Percentiles rank a stretch among this genome's conserved stretches.
Conservation (phyloP, 2,797 vertebrate species). For the Petrocephalus sullivani region DNA sequence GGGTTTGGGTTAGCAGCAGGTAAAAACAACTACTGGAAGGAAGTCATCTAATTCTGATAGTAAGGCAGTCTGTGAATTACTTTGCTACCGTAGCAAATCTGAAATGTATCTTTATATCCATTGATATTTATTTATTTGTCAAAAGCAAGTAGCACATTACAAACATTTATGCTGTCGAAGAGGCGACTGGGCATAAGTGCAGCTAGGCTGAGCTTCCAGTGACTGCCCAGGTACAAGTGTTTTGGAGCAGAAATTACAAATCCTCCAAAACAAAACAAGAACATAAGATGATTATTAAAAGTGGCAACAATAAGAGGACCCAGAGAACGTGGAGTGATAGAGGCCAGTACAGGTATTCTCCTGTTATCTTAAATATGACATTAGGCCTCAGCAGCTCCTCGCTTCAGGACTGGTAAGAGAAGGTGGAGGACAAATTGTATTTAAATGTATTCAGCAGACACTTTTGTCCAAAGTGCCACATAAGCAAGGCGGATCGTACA, state of each 20-base stretch:
- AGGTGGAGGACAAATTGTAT: background rate
- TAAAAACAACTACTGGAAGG: background rate
- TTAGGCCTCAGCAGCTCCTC: background rate
- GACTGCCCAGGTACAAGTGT: background rate
- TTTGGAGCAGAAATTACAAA: background rate
- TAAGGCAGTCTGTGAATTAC: background rate
- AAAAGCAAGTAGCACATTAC: background rate
- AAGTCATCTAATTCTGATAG: background rate
- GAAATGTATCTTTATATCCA: background rate
- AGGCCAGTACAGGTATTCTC: background rate
- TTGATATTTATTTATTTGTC: background rate
- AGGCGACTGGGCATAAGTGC: background rate
- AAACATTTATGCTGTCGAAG: background rate
- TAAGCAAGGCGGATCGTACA: background rate
- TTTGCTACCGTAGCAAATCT: background rate
- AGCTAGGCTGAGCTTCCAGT: background rate
- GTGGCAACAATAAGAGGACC: background rate
- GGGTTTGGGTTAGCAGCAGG: background rate
- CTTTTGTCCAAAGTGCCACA: background rate
- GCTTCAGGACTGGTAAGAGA: background rate
- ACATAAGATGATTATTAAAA: background rate
- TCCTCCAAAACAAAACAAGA: background rate
- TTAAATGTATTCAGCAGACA: background rate
- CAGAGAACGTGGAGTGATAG: background rate
- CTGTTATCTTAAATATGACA: background rate